These are phyloP conservation scores for Varanus komodoensis DNA, from an alignment of 2,113 vertebrate genomes.

Conservation along the genomic window DNA sequence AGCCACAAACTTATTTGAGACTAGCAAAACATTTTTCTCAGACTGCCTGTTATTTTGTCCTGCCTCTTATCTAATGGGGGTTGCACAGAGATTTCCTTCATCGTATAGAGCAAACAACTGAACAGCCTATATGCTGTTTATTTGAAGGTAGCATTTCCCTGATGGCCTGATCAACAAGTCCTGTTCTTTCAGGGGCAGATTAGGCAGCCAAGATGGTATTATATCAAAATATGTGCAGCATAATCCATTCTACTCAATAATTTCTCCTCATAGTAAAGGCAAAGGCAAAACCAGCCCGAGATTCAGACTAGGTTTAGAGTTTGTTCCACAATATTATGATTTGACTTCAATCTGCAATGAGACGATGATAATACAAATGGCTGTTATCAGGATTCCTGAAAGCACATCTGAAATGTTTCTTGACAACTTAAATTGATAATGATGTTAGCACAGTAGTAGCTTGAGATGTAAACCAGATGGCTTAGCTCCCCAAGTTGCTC, in stretches of 20 bases:
- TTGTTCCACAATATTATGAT: neutral
- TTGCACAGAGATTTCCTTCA: neutral
- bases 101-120: neutral
- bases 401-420: neutral
- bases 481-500: neutral
- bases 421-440: neutral
- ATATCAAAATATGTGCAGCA: neutral
- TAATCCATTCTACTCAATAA: neutral
- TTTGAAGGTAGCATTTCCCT: neutral
- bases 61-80: too few relatives aligned
- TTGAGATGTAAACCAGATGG: rapidly evolving
- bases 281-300: neutral
- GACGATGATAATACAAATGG: neutral
- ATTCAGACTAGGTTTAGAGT: neutral
- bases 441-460: neutral
- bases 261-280: neutral
- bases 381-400: neutral
- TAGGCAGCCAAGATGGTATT: neutral
- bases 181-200: neutral
- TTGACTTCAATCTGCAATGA: neutral
- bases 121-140: neutral
- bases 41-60: too few relatives aligned
- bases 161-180: neutral
- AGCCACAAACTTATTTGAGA: neutral
- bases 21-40: neutral